phyloP scores from a whole-genome alignment of 2,888 invertebrate genomes.

The Tipula lateralis region DNA sequence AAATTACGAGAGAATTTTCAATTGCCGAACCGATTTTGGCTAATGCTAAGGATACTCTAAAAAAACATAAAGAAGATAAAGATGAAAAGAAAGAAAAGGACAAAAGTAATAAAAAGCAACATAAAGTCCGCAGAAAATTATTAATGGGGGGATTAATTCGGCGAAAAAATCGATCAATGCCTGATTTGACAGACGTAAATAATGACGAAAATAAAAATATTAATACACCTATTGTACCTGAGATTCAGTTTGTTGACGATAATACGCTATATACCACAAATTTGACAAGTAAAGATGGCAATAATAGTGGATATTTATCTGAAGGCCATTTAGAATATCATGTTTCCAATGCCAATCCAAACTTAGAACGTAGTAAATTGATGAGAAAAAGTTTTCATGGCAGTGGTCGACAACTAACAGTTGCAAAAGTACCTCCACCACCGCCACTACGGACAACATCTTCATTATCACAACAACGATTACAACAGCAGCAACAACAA shows the following conservation, averaged over 20 bases:
- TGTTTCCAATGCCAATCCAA: constrained; percentile 66
- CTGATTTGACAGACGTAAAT: constrained; percentile 79
- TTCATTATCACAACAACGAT: constrained; percentile 56
- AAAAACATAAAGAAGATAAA: constrained; percentile 57
- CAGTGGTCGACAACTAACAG: constrained; percentile 75
- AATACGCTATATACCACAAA: constrained; percentile 65
- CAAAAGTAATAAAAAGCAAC: constrained; percentile 79
- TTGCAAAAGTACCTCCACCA: constrained; percentile 79
- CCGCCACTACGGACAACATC: constrained; percentile 84
- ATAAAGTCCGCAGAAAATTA: constrained; percentile 80
- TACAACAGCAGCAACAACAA: constrained; percentile 41
- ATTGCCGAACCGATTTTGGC: constrained; percentile 57
- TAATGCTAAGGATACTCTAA: constrained; percentile 52
- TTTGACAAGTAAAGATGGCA: constrained; percentile 42
- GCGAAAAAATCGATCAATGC: constrained; percentile 86
- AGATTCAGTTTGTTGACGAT: constrained; percentile 63
- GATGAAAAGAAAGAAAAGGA: constrained; percentile 63
- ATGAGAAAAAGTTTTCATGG: constrained; percentile 88
- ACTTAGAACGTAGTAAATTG: constrained; percentile 76
- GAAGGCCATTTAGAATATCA: constrained; percentile 80
- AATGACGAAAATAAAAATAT: constrained; percentile 45
- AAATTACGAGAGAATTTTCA: constrained; percentile 66
- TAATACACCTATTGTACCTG: constrained; percentile 38
- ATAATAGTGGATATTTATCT: constrained; percentile 73
- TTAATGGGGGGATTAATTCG: constrained; percentile 85